Percentiles rank a stretch among this genome's conserved stretches.
These are phyloP conservation scores for Axinella damicornis DNA, from an alignment of 37 sponge, comb jelly and placozoan species.

Conservation along the genomic window DNA sequence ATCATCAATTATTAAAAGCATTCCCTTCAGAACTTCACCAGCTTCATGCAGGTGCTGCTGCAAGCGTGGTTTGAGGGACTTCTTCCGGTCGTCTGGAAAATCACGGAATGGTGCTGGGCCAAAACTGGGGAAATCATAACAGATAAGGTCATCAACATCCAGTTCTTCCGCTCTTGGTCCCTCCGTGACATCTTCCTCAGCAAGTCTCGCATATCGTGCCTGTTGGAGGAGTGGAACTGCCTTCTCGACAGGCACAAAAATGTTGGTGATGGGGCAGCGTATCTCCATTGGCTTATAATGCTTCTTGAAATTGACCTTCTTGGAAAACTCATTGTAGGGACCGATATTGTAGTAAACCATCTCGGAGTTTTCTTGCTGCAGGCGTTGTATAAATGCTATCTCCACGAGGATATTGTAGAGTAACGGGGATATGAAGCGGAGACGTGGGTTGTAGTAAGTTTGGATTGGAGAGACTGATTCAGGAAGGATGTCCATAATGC, in stretches of 20 bases:
- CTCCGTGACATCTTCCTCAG: slow-evolving; percentile 7
- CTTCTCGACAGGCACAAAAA: neutral
- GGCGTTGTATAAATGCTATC: slow-evolving; percentile 20
- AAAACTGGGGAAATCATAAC: no score
- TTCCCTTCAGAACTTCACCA: no score
- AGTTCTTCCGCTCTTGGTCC: neutral
- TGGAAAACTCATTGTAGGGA: slow-evolving; percentile 26
- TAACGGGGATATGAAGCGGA: slow-evolving; percentile 43
- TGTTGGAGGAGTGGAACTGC: neutral
- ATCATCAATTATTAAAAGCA: no score
- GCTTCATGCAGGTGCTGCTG: no score
- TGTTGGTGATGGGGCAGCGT: slow-evolving; percentile 33
- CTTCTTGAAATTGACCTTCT: slow-evolving; percentile 42
- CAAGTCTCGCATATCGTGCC: neutral
- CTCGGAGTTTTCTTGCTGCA: slow-evolving; percentile 18
- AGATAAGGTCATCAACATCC: slow-evolving; percentile 2
- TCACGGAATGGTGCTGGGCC: no score
- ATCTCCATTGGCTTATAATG: slow-evolving; percentile 40
- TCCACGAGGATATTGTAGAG: slow-evolving; percentile 32
- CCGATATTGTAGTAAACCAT: slow-evolving; percentile 39
- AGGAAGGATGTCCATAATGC: no score
- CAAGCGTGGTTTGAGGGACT: no score
- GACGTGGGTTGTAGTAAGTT: slow-evolving; percentile 39
- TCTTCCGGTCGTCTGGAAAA: no score
- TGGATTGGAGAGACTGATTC: slow-evolving; percentile 42